A percentile compares a stretch with the other conserved stretches of the same genome.
Evolutionary conservation across 2,113 vertebrate species (phyloP).

Genomic region (Mastomys coucha): DNA sequence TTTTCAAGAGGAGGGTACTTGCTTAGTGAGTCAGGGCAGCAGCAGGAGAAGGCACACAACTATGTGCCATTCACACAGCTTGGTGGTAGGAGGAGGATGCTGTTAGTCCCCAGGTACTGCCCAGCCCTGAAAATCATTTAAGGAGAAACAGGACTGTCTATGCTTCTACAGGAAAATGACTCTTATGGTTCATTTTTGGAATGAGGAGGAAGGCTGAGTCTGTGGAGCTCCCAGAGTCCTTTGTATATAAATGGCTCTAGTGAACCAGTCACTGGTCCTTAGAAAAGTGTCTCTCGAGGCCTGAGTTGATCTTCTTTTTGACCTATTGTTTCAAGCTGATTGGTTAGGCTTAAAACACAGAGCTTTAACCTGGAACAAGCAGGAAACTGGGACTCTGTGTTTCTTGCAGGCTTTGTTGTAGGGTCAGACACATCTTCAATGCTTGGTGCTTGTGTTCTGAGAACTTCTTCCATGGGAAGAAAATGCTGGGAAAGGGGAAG

Average conservation of each 20-base stretch:
- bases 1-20: background rate
- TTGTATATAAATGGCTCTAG: background rate
- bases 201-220: background rate
- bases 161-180: background rate
- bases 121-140: background rate
- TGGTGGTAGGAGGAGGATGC: background rate
- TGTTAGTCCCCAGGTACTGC: background rate
- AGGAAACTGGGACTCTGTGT: background rate
- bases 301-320: background rate
- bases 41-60: no score
- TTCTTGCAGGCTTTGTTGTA: background rate
- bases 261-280: background rate
- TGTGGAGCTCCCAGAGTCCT: background rate
- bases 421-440: background rate
- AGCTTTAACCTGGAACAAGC: background rate
- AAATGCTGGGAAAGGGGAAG: background rate
- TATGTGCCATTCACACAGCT: background rate
- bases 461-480: background rate
- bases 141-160: background rate
- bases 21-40: background rate
- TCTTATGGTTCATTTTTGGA: background rate
- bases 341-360: background rate
- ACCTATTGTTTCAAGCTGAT: conserved; percentile 22
- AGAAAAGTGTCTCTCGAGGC: background rate
- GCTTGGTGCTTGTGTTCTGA: background rate